Evolutionary conservation across 2,888 invertebrate genomes (phyloP).

Genomic region (Leptinotarsa juncta): DNA sequence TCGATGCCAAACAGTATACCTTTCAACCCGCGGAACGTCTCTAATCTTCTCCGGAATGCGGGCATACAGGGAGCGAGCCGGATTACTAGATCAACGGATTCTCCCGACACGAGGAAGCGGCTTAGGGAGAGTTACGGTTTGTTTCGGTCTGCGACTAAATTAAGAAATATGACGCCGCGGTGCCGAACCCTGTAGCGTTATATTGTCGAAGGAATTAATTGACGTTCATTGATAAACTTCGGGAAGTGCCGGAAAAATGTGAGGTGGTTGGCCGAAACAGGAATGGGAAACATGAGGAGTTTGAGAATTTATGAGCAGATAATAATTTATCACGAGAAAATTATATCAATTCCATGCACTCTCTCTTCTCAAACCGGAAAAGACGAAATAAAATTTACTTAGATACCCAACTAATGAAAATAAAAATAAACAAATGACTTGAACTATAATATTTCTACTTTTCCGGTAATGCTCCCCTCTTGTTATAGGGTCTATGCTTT

Average conservation of each 20-base stretch:
- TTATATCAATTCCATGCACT: too few relatives aligned
- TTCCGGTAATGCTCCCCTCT: too few relatives aligned
- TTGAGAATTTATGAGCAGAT: too few relatives aligned
- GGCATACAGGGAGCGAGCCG: slow-evolving; percentile 6
- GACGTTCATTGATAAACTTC: slow-evolving; percentile 13
- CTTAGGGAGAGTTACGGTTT: slow-evolving; percentile 16
- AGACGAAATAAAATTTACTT: too few relatives aligned
- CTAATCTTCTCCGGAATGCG: slow-evolving; percentile 11
- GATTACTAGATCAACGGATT: slow-evolving; percentile 19
- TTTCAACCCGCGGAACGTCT: slow-evolving; percentile 12
- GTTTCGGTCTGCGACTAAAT: slow-evolving; percentile 12
- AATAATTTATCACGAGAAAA: too few relatives aligned
- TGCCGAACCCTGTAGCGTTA: neutral
- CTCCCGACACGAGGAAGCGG: slow-evolving; percentile 18
- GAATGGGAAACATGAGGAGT: too few relatives aligned
- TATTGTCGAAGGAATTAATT: slow-evolving; percentile 12
- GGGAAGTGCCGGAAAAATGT: neutral
- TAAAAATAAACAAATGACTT: too few relatives aligned
- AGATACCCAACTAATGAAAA: too few relatives aligned
- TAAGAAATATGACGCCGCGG: slow-evolving; percentile 15
- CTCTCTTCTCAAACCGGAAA: too few relatives aligned
- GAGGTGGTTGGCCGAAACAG: neutral
- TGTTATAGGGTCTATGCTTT: too few relatives aligned
- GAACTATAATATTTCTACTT: too few relatives aligned
- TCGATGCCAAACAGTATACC: slow-evolving; percentile 22